Percentiles rank a stretch among this genome's conserved stretches.
Evolutionary conservation across 30 jellyfish, hydroid and myxozoan genomes (phyloP).

Genomic region (Sanderia malayensis): DNA sequence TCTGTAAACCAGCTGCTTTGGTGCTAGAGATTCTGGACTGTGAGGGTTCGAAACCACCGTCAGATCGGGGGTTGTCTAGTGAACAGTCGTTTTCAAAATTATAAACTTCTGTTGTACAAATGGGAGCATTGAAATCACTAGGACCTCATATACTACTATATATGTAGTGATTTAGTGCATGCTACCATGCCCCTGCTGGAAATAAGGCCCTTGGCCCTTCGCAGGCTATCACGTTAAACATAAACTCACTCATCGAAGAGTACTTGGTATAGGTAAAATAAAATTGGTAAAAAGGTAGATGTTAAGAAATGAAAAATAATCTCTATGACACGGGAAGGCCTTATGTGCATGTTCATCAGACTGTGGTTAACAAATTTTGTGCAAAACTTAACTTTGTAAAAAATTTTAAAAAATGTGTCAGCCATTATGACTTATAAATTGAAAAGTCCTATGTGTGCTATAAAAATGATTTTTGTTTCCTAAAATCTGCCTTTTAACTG

Average conservation of each 20-base stretch:
- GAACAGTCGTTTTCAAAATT: background rate
- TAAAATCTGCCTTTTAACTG: constrained; percentile 1
- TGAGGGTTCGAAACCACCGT: background rate
- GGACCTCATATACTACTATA: background rate
- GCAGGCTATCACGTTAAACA: constrained; percentile 1
- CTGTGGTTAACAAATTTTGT: background rate
- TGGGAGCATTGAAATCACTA: background rate
- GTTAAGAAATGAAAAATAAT: background rate
- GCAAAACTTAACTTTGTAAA: background rate
- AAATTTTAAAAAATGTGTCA: background rate
- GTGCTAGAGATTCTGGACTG: background rate
- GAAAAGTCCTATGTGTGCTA: constrained; percentile 2
- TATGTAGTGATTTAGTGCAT: background rate
- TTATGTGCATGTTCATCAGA: background rate
- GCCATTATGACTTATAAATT: background rate
- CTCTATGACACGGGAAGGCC: background rate
- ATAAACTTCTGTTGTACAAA: background rate
- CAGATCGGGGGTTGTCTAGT: background rate
- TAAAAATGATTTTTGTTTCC: background rate
- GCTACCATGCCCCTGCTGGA: constrained; percentile 1
- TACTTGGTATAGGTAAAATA: background rate
- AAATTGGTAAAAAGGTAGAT: constrained; percentile 1
- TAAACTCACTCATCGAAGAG: constrained; percentile 1
- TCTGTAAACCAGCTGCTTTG: background rate
- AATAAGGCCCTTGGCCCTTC: background rate